Percentiles rank a stretch among this genome's conserved stretches.
Evolutionary conservation across 2,888 invertebrate genomes (phyloP).

Genomic region (Seira sanloemensis): DNA sequence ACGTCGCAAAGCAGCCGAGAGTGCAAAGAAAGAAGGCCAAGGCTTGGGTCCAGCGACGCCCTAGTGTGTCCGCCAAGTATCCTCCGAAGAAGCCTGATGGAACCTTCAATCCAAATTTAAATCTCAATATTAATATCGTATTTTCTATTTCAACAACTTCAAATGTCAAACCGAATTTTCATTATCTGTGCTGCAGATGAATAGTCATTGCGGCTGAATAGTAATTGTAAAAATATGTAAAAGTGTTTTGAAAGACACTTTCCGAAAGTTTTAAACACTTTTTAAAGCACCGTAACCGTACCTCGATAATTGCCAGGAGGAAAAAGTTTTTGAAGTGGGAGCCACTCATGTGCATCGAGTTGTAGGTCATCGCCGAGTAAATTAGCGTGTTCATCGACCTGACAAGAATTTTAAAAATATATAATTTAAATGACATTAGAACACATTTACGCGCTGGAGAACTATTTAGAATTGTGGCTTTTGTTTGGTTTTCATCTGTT

Average conservation of each 20-base stretch:
- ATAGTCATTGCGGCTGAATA: too few relatives aligned
- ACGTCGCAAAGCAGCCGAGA: slow-evolving; percentile 59
- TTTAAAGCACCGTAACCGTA: slow-evolving; percentile 74
- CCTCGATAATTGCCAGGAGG: slow-evolving; percentile 81
- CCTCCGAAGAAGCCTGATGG: slow-evolving; percentile 80
- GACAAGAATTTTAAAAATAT: not conserved
- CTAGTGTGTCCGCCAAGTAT: slow-evolving; percentile 77
- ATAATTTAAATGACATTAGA: too few relatives aligned
- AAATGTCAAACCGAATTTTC: too few relatives aligned
- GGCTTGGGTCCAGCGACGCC: slow-evolving; percentile 78
- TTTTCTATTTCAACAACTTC: too few relatives aligned
- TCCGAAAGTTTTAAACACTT: too few relatives aligned
- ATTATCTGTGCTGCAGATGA: too few relatives aligned
- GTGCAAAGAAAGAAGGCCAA: slow-evolving; percentile 75
- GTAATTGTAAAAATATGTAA: too few relatives aligned
- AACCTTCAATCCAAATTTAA: too few relatives aligned
- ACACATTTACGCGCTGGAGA: too few relatives aligned
- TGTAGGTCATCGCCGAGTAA: slow-evolving; percentile 74
- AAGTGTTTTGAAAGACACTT: not conserved
- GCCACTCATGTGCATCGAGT: slow-evolving; percentile 77
- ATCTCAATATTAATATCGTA: too few relatives aligned
- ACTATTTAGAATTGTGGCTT: too few relatives aligned
- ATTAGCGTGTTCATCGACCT: slow-evolving; percentile 73
- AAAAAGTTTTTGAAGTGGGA: slow-evolving; percentile 83
- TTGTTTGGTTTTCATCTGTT: too few relatives aligned